Base-by-base conservation (phyloP, 1,140 invertebrate species). In the Drosophila hydei region DNA sequence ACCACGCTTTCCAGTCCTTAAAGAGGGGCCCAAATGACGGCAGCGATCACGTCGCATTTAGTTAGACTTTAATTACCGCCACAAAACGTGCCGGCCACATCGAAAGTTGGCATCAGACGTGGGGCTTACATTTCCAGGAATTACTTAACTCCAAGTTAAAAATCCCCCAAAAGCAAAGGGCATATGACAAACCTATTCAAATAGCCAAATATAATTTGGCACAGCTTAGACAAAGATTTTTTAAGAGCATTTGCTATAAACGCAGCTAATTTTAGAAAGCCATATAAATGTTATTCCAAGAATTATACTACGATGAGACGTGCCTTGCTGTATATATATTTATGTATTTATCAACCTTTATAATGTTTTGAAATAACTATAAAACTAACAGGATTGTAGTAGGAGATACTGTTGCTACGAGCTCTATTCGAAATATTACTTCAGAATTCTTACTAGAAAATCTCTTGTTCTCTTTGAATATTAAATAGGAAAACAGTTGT, bases 61-160 rank as follows among this genome's bases (percentile, higher is more conserved):
- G 50, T 51, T 59, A 23, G 30, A 38, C 11, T 72, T 72, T 72
- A 61, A 68, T 72, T 72, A 48, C 55, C 30, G 23, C 27, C 9
- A 14, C 4, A 14, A 59, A n/a, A 72, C 62, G 62, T 72, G 69
- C 7, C 21, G 19, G 19, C 36, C 36, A 42, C 23, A 9, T 50
- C 36, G 47, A 72, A 72, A 72, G 69, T 59, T 59, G 30, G 4
- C 21, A 5, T 8, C 47, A 52, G 9, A 27, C 27, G 33, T 38
- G 9, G 12, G 12, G 33, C 14, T 45, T 12, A 6, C 36, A 19
- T n/a, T 72, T 58, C 69, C 47, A 30, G 27, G 62, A 67, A 72
- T 52, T 30, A 30, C 21, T 45, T 6, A 40, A 12, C 30, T 33
- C 1, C 55, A 8, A 43, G 16, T 12, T 12, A 11, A 16, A 58